Percentiles rank a stretch among this genome's conserved stretches.
These are phyloP conservation scores for Aquatica leii DNA, from an alignment of 2,888 invertebrate species.

Conservation along the genomic window DNA sequence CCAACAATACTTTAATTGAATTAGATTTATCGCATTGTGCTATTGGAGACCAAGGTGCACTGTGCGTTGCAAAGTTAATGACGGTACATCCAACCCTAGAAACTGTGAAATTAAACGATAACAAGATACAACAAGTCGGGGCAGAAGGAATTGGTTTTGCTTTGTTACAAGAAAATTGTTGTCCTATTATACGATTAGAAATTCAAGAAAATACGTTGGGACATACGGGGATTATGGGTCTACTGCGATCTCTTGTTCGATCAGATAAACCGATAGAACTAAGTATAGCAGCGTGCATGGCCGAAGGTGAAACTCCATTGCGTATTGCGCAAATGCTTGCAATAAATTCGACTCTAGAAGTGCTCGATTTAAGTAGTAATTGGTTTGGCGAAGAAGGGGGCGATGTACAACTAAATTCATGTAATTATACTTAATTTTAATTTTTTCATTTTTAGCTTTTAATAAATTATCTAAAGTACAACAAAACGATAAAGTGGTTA, in stretches of 20 bases:
- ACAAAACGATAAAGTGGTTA: constrained; percentile 51
- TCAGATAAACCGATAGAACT: constrained; percentile 65
- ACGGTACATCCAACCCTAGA: constrained; percentile 64
- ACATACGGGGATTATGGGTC: constrained; percentile 66
- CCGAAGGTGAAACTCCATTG: constrained; percentile 64
- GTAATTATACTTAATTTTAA: no score
- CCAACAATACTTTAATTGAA: constrained; percentile 62
- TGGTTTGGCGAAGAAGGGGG: constrained; percentile 68
- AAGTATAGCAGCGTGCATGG: constrained; percentile 66
- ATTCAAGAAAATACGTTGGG: constrained; percentile 70
- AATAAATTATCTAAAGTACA: constrained; percentile 38
- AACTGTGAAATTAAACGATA: constrained; percentile 49
- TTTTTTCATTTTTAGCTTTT: constrained; percentile 14
- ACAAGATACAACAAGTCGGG: constrained; percentile 41
- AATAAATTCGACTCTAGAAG: constrained; percentile 64
- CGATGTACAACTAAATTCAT: constrained; percentile 21
- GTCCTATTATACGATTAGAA: constrained; percentile 59
- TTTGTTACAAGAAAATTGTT: constrained; percentile 47
- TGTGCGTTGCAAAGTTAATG: constrained; percentile 69
- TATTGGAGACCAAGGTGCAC: constrained; percentile 69
- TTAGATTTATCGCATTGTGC: constrained; percentile 73
- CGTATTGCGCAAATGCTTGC: constrained; percentile 65
- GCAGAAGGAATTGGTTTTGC: constrained; percentile 57
- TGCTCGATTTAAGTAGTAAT: constrained; percentile 68
- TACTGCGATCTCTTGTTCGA: constrained; percentile 67